These are phyloP conservation scores for Pomacea maculata DNA, from an alignment of 1,140 invertebrate genomes.

Conservation along the genomic window DNA sequence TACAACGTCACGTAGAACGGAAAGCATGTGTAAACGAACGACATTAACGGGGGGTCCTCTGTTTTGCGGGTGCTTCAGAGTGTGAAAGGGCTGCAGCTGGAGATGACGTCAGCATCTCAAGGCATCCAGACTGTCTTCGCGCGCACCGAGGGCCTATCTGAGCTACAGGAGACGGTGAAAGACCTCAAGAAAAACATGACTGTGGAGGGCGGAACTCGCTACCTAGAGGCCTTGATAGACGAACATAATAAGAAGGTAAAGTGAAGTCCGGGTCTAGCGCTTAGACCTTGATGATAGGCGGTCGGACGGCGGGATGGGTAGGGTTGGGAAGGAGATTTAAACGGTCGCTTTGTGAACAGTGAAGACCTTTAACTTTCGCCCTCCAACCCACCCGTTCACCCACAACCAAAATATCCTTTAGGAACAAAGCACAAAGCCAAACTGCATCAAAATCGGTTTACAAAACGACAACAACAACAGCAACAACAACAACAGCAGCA, in stretches of 20 bases:
- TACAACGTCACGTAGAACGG: too few species aligned
- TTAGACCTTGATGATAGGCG: too few species aligned
- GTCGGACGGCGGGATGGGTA: too few species aligned
- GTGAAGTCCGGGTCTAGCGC: not conserved
- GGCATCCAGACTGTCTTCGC: slow-evolving; percentile 14
- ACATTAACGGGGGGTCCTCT: not conserved
- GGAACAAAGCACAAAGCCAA: too few species aligned
- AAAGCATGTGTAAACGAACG: too few species aligned
- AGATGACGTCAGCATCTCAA: slow-evolving; percentile 27
- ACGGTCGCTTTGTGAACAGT: not conserved
- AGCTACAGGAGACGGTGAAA: slow-evolving; percentile 20
- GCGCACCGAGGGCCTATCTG: slow-evolving; percentile 12
- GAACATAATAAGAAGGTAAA: slow-evolving; percentile 33
- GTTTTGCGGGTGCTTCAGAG: not conserved
- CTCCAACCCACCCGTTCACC: not conserved
- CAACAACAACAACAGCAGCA: too few species aligned
- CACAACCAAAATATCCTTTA: too few species aligned
- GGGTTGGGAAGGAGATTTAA: not conserved
- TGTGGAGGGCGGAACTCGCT: not conserved
- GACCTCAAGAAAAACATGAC: slow-evolving; percentile 38
- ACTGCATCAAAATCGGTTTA: too few species aligned
- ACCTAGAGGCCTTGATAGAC: slow-evolving; percentile 15
- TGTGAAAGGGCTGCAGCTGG: slow-evolving; percentile 9
- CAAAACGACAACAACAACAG: too few species aligned
- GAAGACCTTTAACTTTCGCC: not conserved